Evolutionary conservation across 1,140 invertebrate species (phyloP).

Genomic region (Drosophila murphyi): DNA sequence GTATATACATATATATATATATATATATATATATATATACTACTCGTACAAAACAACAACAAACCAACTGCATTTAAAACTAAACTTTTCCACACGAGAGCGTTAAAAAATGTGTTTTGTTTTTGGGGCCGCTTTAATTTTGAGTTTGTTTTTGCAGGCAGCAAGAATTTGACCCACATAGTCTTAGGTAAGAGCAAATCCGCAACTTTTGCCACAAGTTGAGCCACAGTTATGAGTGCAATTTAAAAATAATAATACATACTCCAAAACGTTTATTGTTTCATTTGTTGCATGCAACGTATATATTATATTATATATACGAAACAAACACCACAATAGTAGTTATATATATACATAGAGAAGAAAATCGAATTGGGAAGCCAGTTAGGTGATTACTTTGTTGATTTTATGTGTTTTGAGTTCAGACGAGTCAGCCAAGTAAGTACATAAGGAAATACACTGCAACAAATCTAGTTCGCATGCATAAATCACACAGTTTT

Average conservation of each 20-base stretch:
- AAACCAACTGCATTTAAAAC: constrained; percentile 52
- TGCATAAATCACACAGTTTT: constrained; percentile 66
- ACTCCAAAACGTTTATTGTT: constrained; percentile 37
- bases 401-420: constrained; percentile 28
- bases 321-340: constrained; percentile 5
- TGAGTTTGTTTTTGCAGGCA: neutral
- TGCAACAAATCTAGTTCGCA: constrained; percentile 26
- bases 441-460: constrained; percentile 23
- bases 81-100: constrained; percentile 52
- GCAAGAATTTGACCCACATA: constrained; percentile 20
- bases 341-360: constrained; percentile 9
- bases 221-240: constrained; percentile 46
- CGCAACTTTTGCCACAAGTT: constrained; percentile 23
- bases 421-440: constrained; percentile 32
- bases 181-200: constrained; percentile 20
- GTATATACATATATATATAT: constrained; percentile 31
- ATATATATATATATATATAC: constrained; percentile 34
- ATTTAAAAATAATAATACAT: constrained; percentile 41
- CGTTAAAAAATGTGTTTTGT: constrained; percentile 2
- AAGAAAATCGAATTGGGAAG: constrained; percentile 7
- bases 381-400: constrained; percentile 25
- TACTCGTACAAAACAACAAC: constrained; percentile 42
- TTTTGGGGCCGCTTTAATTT: constrained; percentile 6
- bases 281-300: constrained; percentile 42
- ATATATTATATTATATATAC: constrained; percentile 20